phyloP scores from a whole-genome alignment of 2,888 invertebrate species.

The Zygaena filipendulae region DNA sequence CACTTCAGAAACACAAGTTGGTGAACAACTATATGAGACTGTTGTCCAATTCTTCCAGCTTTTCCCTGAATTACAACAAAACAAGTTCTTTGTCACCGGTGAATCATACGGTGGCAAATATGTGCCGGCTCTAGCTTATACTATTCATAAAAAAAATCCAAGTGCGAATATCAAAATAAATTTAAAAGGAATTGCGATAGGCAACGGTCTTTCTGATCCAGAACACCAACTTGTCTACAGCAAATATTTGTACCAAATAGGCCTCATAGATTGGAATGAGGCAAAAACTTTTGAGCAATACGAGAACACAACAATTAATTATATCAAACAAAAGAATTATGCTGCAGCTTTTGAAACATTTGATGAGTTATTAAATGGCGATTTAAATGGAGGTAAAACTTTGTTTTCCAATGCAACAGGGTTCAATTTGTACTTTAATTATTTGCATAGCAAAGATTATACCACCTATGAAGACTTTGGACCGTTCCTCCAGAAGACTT shows the following conservation, averaged over 20 bases:
- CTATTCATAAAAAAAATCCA: conserved; percentile 75
- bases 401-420: conserved; percentile 81
- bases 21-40: conserved; percentile 80
- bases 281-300: conserved; percentile 68
- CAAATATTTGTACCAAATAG: conserved; percentile 83
- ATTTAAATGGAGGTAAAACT: conserved; percentile 67
- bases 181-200: conserved; percentile 77
- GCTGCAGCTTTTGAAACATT: conserved; percentile 77
- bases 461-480: conserved; percentile 62
- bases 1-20: conserved; percentile 82
- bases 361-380: conserved; percentile 77
- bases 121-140: conserved; percentile 80
- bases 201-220: conserved; percentile 85
- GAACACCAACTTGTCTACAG: conserved; percentile 80
- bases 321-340: conserved; percentile 74
- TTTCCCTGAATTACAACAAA: conserved; percentile 78
- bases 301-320: conserved; percentile 67
- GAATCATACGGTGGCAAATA: conserved; percentile 89
- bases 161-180: conserved; percentile 75
- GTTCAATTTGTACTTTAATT: conserved; percentile 81
- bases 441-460: conserved; percentile 71
- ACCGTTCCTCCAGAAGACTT: conserved; percentile 70
- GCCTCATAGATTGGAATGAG: conserved; percentile 74
- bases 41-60: conserved; percentile 85
- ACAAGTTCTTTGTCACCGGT: conserved; percentile 88